A percentile compares a stretch with the other conserved stretches of the same genome.
Evolutionary conservation across 2,113 vertebrate species (phyloP).

Genomic region (Leptosomus discolor): DNA sequence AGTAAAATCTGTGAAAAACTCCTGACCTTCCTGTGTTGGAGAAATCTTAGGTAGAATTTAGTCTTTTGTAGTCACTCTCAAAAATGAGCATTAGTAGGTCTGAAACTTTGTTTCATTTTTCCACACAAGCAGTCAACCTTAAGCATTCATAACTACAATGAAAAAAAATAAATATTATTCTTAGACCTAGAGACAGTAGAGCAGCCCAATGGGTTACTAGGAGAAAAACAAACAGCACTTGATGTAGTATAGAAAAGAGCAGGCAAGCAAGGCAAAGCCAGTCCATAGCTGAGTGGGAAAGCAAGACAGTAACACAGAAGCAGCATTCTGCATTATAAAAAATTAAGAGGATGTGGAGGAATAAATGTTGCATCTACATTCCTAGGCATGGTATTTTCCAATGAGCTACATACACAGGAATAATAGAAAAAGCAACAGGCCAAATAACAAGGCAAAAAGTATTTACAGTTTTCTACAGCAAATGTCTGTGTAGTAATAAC

Average conservation of each 20-base stretch:
- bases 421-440: not conserved
- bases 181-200: not conserved
- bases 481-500: not conserved
- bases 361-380: not conserved
- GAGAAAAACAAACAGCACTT: not conserved
- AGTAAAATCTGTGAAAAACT: not conserved
- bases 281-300: not conserved
- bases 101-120: not conserved
- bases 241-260: not conserved
- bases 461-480: not conserved
- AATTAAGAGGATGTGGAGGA: not conserved
- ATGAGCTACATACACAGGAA: not conserved
- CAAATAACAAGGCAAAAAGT: not conserved
- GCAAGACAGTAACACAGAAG: not conserved
- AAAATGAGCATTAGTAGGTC: not conserved
- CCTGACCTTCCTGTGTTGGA: not conserved
- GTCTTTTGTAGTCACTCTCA: not conserved
- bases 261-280: not conserved
- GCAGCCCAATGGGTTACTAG: not conserved
- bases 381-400: not conserved
- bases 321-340: not conserved
- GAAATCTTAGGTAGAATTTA: not conserved
- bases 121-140: not conserved
- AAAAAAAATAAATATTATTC: not conserved
- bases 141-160: not conserved